A percentile compares a stretch with the other conserved stretches of the same genome.
Evolutionary conservation across 2,888 invertebrate species (phyloP).

Genomic region (Microplitis manilae): DNA sequence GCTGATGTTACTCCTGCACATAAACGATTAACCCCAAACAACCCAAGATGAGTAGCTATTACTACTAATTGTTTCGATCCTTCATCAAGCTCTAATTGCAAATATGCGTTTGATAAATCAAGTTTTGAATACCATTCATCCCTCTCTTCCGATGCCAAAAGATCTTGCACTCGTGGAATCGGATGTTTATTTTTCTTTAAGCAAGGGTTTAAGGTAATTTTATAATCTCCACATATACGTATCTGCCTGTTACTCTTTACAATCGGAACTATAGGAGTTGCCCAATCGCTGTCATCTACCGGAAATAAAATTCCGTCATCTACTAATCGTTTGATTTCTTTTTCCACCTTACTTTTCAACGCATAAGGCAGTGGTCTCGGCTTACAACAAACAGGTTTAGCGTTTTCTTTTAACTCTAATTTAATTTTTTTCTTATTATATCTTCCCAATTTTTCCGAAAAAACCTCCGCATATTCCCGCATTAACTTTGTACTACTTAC

Average conservation of each 20-base stretch:
- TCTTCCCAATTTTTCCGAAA: neutral
- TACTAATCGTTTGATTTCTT: conserved; percentile 51
- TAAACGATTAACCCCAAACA: conserved; percentile 50
- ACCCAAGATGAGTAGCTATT: conserved; percentile 62
- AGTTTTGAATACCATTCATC: no score
- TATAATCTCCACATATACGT: no score
- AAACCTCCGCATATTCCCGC: neutral
- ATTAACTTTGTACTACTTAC: no score
- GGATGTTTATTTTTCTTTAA: no score
- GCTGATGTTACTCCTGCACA: conserved; percentile 37
- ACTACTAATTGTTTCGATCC: conserved; percentile 58
- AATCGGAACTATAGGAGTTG: conserved; percentile 64
- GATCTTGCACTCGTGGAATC: no score
- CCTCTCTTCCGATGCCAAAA: no score
- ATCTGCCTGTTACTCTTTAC: conserved; percentile 60
- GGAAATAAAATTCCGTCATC: conserved; percentile 44
- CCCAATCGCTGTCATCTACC: conserved; percentile 56
- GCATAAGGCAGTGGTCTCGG: conserved; percentile 56
- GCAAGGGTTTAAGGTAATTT: no score
- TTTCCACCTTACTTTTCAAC: conserved; percentile 50
- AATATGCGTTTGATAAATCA: no score
- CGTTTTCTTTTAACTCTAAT: neutral
- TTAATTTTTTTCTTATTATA: neutral
- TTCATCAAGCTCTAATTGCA: conserved; percentile 59
- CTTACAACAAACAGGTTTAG: conserved; percentile 35